Evolutionary conservation across 2,113 vertebrate species (phyloP).

Genomic region (Arvicanthis niloticus): DNA sequence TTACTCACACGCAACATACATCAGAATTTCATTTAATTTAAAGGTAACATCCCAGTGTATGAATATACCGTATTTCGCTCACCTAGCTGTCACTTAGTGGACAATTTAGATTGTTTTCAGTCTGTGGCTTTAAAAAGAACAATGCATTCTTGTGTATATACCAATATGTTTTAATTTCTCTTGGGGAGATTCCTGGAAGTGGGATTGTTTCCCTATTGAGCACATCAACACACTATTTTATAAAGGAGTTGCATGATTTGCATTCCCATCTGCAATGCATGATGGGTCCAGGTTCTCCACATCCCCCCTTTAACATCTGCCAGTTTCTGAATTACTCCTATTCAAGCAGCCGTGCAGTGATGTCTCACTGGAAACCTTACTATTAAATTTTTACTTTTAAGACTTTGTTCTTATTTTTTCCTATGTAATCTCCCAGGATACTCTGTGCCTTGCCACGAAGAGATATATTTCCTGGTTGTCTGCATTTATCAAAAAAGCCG

Average conservation of each 20-base stretch:
- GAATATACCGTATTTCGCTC: neutral
- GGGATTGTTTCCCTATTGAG: neutral
- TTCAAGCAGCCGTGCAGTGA: fast-evolving
- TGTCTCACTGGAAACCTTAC: neutral
- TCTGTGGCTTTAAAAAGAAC: neutral
- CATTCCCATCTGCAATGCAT: neutral
- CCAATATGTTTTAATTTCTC: neutral
- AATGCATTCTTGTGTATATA: neutral
- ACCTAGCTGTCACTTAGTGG: neutral
- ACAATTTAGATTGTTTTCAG: neutral
- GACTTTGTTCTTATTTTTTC: neutral
- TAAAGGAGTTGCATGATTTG: neutral
- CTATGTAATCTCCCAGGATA: no score
- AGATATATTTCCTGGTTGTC: neutral
- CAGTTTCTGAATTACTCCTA: neutral
- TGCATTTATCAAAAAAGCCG: neutral
- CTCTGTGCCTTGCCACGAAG: neutral
- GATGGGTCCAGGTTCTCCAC: neutral
- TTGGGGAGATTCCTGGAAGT: neutral
- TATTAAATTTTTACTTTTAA: neutral
- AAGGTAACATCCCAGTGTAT: neutral
- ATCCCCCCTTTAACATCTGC: no score
- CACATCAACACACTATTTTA: neutral
- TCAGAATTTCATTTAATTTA: neutral
- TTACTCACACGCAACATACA: neutral